phyloP scores from a whole-genome alignment of 1,140 invertebrate genomes.

The Chironomus tepperi region DNA sequence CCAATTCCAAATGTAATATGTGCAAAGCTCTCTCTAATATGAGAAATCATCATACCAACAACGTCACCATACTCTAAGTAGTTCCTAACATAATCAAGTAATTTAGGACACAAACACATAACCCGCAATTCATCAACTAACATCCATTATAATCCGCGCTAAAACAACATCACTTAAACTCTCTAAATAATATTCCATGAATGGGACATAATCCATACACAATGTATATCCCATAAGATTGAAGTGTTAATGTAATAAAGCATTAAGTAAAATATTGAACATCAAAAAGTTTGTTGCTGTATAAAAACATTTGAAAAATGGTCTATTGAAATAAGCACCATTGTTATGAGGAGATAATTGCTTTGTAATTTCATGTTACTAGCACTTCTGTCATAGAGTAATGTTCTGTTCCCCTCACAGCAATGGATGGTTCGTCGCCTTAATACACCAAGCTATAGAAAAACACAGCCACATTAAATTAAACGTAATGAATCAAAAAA shows the following conservation, averaged over 20 bases:
- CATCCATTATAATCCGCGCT: no score
- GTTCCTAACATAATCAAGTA: no score
- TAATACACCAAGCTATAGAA: not conserved
- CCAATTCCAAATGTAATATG: no score
- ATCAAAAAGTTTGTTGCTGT: not conserved
- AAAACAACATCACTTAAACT: no score
- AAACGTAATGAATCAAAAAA: constrained; percentile 11
- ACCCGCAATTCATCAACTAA: no score
- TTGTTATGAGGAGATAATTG: not conserved
- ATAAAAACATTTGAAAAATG: not conserved
- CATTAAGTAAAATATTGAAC: not conserved
- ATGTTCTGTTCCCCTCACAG: not conserved
- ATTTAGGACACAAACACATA: no score
- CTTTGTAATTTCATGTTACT: constrained; percentile 2
- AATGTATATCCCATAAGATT: no score
- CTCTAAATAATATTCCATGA: no score
- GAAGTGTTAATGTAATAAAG: not conserved
- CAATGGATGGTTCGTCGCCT: not conserved
- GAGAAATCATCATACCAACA: no score
- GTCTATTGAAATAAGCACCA: not conserved
- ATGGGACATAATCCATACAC: no score
- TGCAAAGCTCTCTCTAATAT: no score
- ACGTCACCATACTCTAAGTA: no score
- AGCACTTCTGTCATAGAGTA: not conserved
- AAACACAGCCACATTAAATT: not conserved